Evolutionary conservation across 2,888 invertebrate genomes (phyloP).

Genomic region (Yponomeuta evonymella): DNA sequence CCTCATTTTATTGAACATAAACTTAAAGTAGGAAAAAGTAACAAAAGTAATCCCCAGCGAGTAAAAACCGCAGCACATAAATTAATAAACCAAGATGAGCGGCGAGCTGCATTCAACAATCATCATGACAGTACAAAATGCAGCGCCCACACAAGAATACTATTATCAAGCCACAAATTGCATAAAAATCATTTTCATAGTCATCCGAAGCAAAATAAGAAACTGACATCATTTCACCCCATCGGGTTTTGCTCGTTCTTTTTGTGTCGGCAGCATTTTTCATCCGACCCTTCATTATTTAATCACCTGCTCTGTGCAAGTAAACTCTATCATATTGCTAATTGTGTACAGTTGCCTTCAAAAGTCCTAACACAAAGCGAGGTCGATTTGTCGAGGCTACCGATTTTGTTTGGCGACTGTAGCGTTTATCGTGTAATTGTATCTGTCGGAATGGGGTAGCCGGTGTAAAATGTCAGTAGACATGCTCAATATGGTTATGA

Average conservation of each 20-base stretch:
- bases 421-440: background rate
- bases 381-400: background rate
- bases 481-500: no score
- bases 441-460: no score
- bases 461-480: no score
- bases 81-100: background rate
- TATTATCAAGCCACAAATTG: slow-evolving; percentile 13
- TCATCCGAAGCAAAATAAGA: slow-evolving; percentile 3
- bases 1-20: slow-evolving; percentile 11
- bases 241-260: slow-evolving; percentile 3
- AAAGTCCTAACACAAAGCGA: background rate
- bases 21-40: no score
- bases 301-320: slow-evolving; percentile 4
- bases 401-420: background rate
- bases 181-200: slow-evolving; percentile 10
- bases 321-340: slow-evolving; percentile 5
- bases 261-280: slow-evolving; percentile 4
- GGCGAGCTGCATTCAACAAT: background rate
- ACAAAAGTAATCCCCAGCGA: background rate
- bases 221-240: slow-evolving; percentile 11
- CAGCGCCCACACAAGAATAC: slow-evolving; percentile 11
- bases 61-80: slow-evolving; percentile 2
- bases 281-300: slow-evolving; percentile 7
- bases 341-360: slow-evolving; percentile 8
- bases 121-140: slow-evolving; percentile 9